phyloP scores from a whole-genome alignment of 2,888 invertebrate genomes.

The Thereva unica region DNA sequence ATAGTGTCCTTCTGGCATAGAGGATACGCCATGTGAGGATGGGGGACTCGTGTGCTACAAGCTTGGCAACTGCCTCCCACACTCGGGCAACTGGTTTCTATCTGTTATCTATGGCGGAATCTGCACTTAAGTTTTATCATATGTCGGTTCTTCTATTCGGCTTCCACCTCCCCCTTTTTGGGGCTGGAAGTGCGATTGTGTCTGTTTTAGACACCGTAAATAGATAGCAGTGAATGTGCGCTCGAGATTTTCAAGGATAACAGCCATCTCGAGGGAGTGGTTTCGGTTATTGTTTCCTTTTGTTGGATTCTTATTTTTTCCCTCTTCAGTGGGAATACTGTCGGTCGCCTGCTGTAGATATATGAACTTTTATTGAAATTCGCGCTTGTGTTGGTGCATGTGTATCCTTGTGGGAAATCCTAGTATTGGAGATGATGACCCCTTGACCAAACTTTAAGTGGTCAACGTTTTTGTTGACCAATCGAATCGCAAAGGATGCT shows the following conservation, averaged over 20 bases:
- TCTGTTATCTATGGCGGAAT: conserved; percentile 27
- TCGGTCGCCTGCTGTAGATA: conserved; percentile 11
- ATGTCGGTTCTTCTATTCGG: conserved; percentile 19
- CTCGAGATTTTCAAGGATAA: conserved; percentile 36
- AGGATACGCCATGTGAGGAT: conserved; percentile 31
- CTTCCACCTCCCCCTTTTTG: conserved; percentile 19
- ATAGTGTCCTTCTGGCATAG: conserved; percentile 36
- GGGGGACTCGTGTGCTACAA: conserved; percentile 18
- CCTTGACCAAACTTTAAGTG: conserved; percentile 38
- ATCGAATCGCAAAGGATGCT: conserved; percentile 34
- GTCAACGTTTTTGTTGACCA: conserved; percentile 39
- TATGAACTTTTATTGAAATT: conserved; percentile 20
- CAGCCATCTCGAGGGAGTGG: conserved; percentile 40
- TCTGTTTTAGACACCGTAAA: conserved; percentile 38
- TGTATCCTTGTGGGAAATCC: conserved; percentile 17
- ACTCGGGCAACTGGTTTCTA: background rate
- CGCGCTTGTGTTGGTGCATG: conserved; percentile 5
- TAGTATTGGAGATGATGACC: conserved; percentile 32
- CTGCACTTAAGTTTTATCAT: conserved; percentile 36
- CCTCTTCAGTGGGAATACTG: conserved; percentile 7
- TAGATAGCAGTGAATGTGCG: conserved; percentile 32
- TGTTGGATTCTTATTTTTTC: conserved; percentile 24
- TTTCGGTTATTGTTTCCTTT: conserved; percentile 42
- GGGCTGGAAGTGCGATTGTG: conserved; percentile 30
- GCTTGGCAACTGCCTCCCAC: conserved; percentile 32